These are phyloP conservation scores for Salmo trutta DNA, from an alignment of 2,797 vertebrate species.

Conservation along the genomic window DNA sequence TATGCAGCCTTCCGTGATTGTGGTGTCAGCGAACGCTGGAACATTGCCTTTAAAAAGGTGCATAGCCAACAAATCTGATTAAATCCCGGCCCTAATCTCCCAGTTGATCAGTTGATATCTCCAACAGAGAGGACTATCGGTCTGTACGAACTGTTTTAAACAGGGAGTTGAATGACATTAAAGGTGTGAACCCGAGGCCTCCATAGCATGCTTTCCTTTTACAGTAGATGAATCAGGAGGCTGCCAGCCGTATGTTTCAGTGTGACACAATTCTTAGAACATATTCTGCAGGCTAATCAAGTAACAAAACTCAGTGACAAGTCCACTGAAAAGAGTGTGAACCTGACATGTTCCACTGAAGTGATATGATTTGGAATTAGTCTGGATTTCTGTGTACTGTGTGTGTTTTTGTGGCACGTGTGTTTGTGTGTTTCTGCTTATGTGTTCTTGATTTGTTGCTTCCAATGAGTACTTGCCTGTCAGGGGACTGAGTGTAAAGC, in stretches of 20 bases:
- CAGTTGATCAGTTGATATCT: background rate
- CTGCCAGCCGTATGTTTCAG: slow-evolving; percentile 8
- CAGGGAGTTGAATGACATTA: background rate
- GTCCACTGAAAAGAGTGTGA: slow-evolving; percentile 17
- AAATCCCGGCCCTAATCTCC: background rate
- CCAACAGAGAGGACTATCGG: background rate
- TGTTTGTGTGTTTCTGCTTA: background rate
- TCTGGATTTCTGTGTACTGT: slow-evolving; percentile 1
- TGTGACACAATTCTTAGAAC: slow-evolving; percentile 25
- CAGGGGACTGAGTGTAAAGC: background rate
- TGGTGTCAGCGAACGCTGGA: background rate
- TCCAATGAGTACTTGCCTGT: background rate
- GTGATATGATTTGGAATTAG: slow-evolving; percentile 19
- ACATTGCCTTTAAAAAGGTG: too few relatives aligned
- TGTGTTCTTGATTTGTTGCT: background rate
- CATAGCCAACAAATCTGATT: background rate
- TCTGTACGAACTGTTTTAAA: background rate
- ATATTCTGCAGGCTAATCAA: slow-evolving; percentile 28
- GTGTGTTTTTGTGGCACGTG: background rate
- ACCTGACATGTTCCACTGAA: slow-evolving; percentile 25
- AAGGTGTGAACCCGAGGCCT: background rate
- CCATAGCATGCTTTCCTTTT: background rate
- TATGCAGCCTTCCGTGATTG: background rate
- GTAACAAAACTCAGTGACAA: slow-evolving; percentile 23
- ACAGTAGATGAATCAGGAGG: slow-evolving; percentile 3